Evolutionary conservation across 2,797 vertebrate species (phyloP).

Genomic region (Argentina silus): DNA sequence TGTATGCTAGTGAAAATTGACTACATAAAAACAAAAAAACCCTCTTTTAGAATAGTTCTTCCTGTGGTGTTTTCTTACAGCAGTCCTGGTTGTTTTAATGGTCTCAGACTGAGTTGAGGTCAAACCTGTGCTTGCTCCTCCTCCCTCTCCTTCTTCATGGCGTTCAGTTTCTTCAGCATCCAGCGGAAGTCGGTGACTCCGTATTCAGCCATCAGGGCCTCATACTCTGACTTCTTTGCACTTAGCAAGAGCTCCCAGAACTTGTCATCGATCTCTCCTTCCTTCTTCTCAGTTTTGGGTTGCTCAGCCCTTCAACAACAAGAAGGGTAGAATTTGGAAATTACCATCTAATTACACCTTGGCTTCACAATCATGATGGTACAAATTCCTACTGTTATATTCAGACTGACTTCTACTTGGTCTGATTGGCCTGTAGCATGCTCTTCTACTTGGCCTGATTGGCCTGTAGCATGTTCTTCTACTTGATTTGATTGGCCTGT

Average conservation of each 20-base stretch:
- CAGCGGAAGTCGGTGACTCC: constrained; percentile 86
- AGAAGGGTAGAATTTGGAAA: background rate
- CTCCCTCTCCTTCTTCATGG: constrained; percentile 79
- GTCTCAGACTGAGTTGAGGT: background rate
- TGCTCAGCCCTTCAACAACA: constrained; percentile 54
- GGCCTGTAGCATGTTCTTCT: too few relatives aligned
- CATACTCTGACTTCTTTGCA: constrained; percentile 86
- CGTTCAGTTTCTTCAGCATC: constrained; percentile 86
- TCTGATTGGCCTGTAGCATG: background rate
- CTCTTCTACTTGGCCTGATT: too few relatives aligned
- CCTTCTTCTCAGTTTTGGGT: constrained; percentile 59
- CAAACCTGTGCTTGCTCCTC: constrained; percentile 78
- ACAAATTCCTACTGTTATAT: background rate
- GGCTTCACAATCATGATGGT: background rate
- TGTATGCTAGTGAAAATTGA: background rate
- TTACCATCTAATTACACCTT: background rate
- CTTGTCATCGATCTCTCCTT: constrained; percentile 72
- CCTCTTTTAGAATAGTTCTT: too few relatives aligned
- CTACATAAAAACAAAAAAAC: too few relatives aligned
- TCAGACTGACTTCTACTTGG: background rate
- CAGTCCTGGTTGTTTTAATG: background rate
- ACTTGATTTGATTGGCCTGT: background rate
- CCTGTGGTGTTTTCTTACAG: too few relatives aligned
- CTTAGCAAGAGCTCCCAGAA: constrained; percentile 88
- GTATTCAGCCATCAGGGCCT: constrained; percentile 83